Base-by-base conservation (phyloP, 2,797 vertebrate species). In the Heliangelus exortis region DNA sequence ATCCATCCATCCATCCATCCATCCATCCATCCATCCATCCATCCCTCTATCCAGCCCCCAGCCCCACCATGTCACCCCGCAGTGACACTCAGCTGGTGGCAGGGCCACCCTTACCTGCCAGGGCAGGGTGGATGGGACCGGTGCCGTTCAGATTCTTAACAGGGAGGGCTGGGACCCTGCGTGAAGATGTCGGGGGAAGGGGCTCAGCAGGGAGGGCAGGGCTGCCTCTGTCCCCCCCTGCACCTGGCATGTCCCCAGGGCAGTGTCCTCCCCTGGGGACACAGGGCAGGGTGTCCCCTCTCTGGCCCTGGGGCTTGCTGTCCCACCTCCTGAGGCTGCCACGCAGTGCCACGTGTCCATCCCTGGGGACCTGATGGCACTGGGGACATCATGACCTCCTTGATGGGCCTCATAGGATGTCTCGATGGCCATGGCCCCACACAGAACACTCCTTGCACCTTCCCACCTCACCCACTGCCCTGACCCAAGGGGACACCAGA, bases 71-170 rank as follows among this genome's bases (percentile, higher is more conserved):
- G 81, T 39, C 88, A 66, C 73, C 33, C 4, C 1, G 1, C 1
- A 1, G 68, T 36, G 81, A 45, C 67, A 26, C 8, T 7, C 9
- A 0, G 50, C 20, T 2, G 2, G 29, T 3, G 55, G 33, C 65
- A 31, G 25, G 33, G 18, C 2, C 25, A 17, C 16, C 4, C 43
- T 97, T 85, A 99, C 99, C 99, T 98, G 99, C 99, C 36, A 99
- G 95, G 26, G 99, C 99, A 12, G 99, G 99, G 51, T 99, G 99
- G 43, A 99, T 98, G 2, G 99, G 99, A 68, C 99, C 99, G 3
- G 98, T 98, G 50, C 99, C 98, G 18, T 99, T 99, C 90, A 99
- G 97, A 88, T 99, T 99, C 98, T 99, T 99, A 43, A 99, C 99
- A 0, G 99, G 99, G 54, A 99, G 98, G 3, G 99, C 99, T 18